A percentile compares a stretch with the other conserved stretches of the same genome.
Evolutionary conservation across 2,113 vertebrate genomes (phyloP).

Genomic region (Nanorana parkeri): DNA sequence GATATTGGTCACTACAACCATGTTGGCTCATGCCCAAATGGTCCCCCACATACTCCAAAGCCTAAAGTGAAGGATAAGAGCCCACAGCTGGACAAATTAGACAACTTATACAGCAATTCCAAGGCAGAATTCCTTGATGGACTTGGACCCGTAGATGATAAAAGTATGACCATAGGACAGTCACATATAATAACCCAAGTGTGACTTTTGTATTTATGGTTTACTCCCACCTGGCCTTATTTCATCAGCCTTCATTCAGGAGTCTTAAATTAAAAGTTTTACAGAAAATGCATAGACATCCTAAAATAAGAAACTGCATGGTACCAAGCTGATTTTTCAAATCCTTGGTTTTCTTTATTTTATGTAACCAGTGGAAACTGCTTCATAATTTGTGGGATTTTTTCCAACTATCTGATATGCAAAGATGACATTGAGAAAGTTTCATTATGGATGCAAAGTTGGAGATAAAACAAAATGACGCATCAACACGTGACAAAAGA

Average conservation of each 20-base stretch:
- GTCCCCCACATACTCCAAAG: conserved; percentile 51
- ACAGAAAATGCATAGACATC: neutral
- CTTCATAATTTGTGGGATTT: neutral
- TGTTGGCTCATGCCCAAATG: conserved; percentile 72
- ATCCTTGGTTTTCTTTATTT: conserved; percentile 3
- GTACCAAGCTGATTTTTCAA: neutral
- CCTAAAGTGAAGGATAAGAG: conserved; percentile 61
- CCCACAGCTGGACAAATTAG: conserved; percentile 49
- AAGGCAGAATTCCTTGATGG: conserved; percentile 66
- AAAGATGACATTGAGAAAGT: neutral
- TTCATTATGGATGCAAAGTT: neutral
- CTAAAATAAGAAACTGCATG: neutral
- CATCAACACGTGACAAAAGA: neutral
- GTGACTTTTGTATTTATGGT: conserved; percentile 61
- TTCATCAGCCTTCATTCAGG: conserved; percentile 26
- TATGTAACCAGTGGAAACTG: neutral
- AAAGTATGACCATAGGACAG: conserved; percentile 63
- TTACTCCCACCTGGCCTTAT: neutral
- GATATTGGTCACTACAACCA: conserved; percentile 79
- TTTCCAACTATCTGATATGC: neutral
- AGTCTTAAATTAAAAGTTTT: conserved; percentile 46
- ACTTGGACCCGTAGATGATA: conserved; percentile 68
- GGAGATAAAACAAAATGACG: neutral
- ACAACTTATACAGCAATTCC: conserved; percentile 55
- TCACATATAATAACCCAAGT: conserved; percentile 84